Evolutionary conservation across 2,797 vertebrate species (phyloP).

Genomic region (Manis crassicaudata): DNA sequence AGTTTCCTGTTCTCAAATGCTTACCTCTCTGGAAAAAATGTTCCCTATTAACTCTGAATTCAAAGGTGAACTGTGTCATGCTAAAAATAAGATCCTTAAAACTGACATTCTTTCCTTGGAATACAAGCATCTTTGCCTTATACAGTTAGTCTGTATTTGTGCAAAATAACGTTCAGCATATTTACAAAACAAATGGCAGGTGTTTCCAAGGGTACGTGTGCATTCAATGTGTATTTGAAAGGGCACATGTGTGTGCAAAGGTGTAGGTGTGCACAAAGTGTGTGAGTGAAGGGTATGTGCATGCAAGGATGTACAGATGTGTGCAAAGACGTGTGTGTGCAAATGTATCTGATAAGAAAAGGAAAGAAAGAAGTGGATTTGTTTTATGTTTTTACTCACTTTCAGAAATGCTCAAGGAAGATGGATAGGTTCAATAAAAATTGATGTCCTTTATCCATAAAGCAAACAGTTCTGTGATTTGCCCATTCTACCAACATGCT

Average conservation of each 20-base stretch:
- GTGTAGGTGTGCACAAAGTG: background rate
- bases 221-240: background rate
- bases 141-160: slow-evolving; percentile 78
- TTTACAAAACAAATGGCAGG: slow-evolving; percentile 78
- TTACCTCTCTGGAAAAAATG: slow-evolving; percentile 73
- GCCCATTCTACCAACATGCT: background rate
- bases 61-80: slow-evolving; percentile 70
- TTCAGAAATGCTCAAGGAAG: slow-evolving; percentile 66
- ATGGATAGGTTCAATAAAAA: slow-evolving; percentile 76
- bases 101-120: slow-evolving; percentile 79
- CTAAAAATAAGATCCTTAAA: slow-evolving; percentile 82
- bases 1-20: slow-evolving; percentile 73
- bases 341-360: background rate
- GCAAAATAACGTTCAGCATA: slow-evolving; percentile 80
- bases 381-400: background rate
- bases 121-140: slow-evolving; percentile 80
- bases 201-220: background rate
- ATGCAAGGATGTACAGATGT: background rate
- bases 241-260: background rate
- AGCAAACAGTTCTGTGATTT: slow-evolving; percentile 60
- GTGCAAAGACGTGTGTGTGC: background rate
- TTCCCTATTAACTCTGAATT: slow-evolving; percentile 80
- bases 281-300: background rate
- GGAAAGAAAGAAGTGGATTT: background rate
- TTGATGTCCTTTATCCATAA: slow-evolving; percentile 70